Base-by-base conservation (phyloP, 2,113 vertebrate genomes). In the Carassius gibelio region DNA sequence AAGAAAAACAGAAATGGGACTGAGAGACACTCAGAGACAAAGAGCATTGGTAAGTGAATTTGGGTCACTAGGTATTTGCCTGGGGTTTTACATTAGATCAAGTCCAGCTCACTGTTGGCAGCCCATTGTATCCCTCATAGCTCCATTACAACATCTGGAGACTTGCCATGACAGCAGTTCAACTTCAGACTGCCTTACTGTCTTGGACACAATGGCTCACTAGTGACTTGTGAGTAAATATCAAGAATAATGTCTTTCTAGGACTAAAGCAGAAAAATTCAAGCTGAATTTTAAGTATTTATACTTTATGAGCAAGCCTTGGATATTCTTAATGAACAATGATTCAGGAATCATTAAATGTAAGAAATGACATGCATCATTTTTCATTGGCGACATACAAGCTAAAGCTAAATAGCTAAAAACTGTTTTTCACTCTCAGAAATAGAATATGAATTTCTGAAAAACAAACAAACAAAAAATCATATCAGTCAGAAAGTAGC, bases 131-230 rank as follows among this genome's bases (percentile, higher is more conserved):
- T 89, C 59, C n/a, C 78, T 89, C 77, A 81, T 48, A 88, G 80
- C 75, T 34, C 42, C 21, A 50, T 38, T 10, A 21, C 71, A 59
- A 74, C 48, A 26, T 42, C 30, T 85, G 52, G 75, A 78, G 78
- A 81, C 71, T 90, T 55, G 72, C 66, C 69, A n/a, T 75, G 42
- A 61, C 81, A 86, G 85, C 75, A 84, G 48, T 66, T 72, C 61
- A 48, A 86, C 21, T 83, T 36, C 48, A 89, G 55, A 45, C 30
- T 75, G 84, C 42, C 30, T 86, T 62, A 38, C 50, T 85, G 59
- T 85, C 68, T 50, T 71, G 61, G 55, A 85, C 38, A 81, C 68
- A 85, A 64, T 64, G 62, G 61, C 71, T 57, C 38, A 50, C 45
- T 52, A 86, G 68, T 68, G 79, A 76, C 79, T 75, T 64, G 50